These are phyloP conservation scores for Atrichornis clamosus DNA, from an alignment of 2,113 vertebrate species.

Conservation along the genomic window DNA sequence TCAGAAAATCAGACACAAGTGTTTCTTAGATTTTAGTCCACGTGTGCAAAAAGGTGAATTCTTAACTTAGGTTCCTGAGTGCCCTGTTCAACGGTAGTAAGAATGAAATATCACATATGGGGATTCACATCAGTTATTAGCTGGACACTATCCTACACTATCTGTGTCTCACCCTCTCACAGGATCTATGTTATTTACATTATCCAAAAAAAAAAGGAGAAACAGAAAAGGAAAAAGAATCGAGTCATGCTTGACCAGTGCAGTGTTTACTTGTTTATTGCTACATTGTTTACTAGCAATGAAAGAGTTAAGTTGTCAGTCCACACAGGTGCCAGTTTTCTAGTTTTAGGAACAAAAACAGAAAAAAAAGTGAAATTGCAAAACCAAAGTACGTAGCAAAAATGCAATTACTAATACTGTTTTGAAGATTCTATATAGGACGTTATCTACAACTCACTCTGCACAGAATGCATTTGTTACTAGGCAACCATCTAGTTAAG, in stretches of 20 bases:
- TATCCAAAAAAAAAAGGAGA: not conserved
- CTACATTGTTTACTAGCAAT: not conserved
- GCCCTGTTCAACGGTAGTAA: not conserved
- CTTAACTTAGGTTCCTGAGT: not conserved
- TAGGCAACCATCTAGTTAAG: constrained; percentile 66
- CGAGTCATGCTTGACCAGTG: too few species aligned
- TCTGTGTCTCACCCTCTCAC: not conserved
- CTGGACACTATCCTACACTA: not conserved
- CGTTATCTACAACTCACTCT: constrained; percentile 22
- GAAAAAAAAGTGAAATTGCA: not conserved
- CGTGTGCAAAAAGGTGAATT: not conserved
- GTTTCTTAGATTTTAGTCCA: not conserved
- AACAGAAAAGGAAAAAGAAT: not conserved
- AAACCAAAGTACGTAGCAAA: not conserved
- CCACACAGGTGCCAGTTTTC: not conserved
- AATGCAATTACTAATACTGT: constrained; percentile 31
- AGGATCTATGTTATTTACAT: not conserved
- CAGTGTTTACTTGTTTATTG: not conserved
- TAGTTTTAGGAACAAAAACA: not conserved
- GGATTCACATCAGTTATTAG: not conserved
- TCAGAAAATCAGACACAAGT: not conserved
- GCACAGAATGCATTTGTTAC: constrained; percentile 63
- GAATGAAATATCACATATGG: not conserved
- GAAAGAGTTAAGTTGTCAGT: not conserved
- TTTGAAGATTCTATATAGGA: constrained; percentile 25